These are phyloP conservation scores for Mustelus asterias DNA, from an alignment of 2,113 vertebrate species.

Conservation along the genomic window DNA sequence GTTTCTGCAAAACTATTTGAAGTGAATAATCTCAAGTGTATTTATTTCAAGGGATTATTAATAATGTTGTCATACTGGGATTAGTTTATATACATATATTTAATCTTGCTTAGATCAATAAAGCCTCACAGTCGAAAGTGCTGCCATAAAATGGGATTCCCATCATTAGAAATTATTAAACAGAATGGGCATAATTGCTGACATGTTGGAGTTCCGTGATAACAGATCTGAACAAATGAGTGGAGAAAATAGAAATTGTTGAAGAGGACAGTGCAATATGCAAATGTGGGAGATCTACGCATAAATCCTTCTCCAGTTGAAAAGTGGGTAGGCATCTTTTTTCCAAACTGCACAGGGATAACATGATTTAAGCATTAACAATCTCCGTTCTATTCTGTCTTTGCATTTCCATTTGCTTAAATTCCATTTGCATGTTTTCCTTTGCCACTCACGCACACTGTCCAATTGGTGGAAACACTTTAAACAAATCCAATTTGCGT, in stretches of 20 bases:
- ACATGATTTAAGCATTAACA: not conserved
- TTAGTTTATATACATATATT: not conserved
- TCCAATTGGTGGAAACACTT: not conserved
- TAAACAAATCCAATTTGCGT: not conserved
- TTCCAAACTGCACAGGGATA: not conserved
- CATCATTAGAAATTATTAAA: not conserved
- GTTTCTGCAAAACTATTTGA: not conserved
- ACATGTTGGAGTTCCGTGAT: not conserved
- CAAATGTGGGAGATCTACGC: not conserved
- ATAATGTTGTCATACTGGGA: not conserved
- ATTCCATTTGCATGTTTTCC: not conserved
- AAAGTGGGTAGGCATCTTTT: not conserved
- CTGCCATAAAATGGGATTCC: not conserved
- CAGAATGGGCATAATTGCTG: not conserved
- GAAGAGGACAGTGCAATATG: not conserved
- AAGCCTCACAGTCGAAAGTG: not conserved
- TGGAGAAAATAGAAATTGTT: not conserved
- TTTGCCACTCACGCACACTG: not conserved
- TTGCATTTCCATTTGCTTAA: not conserved
- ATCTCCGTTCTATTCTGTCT: not conserved
- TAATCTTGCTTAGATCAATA: constrained; percentile 3
- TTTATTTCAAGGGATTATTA: not conserved
- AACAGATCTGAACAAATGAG: not conserved
- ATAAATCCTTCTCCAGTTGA: not conserved
- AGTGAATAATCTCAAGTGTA: not conserved